These are phyloP conservation scores for Ischnus inquisitorius DNA, from an alignment of 2,888 invertebrate genomes.

Conservation along the genomic window DNA sequence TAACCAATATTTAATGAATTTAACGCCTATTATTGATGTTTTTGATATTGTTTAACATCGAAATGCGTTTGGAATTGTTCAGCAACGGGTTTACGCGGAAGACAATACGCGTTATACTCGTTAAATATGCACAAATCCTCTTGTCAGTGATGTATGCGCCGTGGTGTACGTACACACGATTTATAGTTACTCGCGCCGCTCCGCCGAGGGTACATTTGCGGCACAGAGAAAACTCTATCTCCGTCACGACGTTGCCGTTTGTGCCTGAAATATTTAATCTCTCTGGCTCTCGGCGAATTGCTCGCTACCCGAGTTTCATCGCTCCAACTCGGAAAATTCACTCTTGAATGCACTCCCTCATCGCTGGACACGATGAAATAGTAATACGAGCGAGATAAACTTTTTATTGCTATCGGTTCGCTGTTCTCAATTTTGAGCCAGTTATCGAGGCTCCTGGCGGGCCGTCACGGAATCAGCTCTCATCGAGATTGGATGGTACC, in stretches of 20 bases:
- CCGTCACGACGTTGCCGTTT: neutral
- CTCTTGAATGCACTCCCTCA: constrained; percentile 12
- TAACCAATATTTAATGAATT: no score
- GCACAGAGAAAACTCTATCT: neutral
- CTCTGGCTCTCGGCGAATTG: neutral
- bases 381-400: neutral
- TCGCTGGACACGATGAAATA: constrained; percentile 8
- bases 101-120: neutral
- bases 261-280: constrained; percentile 43
- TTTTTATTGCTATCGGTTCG: constrained; percentile 6
- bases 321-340: constrained; percentile 17
- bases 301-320: constrained; percentile 19
- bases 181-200: neutral
- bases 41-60: neutral
- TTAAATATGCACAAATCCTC: constrained; percentile 5
- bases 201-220: neutral
- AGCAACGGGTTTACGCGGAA: neutral
- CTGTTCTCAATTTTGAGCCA: constrained; percentile 3
- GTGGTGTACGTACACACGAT: neutral
- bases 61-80: neutral
- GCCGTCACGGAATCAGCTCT: neutral
- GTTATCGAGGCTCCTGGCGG: neutral
- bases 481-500: neutral
- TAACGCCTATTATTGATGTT: no score
- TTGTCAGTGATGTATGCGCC: neutral